Percentiles rank a stretch among this genome's conserved stretches.
These are phyloP conservation scores for Microchirus variegatus DNA, from an alignment of 2,797 vertebrate species.

Conservation along the genomic window DNA sequence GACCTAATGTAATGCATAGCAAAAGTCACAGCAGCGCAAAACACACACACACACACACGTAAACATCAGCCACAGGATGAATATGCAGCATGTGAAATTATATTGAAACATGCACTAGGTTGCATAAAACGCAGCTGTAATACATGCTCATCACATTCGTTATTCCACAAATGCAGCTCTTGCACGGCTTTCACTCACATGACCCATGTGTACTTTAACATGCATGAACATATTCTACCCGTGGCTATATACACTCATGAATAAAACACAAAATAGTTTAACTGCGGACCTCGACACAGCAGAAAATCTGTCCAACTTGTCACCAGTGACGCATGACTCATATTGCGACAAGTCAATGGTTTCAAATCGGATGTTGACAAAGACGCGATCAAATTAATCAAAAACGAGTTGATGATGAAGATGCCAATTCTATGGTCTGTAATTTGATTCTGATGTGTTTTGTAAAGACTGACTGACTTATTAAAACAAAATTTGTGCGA, in stretches of 20 bases:
- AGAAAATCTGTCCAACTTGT: conserved; percentile 5
- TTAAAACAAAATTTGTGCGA: too few relatives aligned
- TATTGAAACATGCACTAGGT: conserved; percentile 15
- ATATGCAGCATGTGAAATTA: conserved; percentile 21
- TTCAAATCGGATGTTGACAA: background rate
- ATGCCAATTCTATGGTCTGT: too few relatives aligned
- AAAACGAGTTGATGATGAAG: too few relatives aligned
- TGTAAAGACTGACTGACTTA: too few relatives aligned
- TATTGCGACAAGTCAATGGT: background rate
- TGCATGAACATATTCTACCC: conserved; percentile 31
- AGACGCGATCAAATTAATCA: background rate
- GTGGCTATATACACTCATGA: conserved; percentile 34
- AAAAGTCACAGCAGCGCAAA: conserved; percentile 47
- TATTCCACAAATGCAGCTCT: conserved; percentile 21
- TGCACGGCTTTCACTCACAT: conserved; percentile 24
- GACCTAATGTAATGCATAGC: conserved; percentile 64
- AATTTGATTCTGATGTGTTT: too few relatives aligned
- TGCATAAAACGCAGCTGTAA: conserved; percentile 23
- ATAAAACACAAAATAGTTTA: conserved; percentile 43
- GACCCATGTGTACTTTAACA: conserved; percentile 42
- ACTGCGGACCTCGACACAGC: conserved; percentile 1
- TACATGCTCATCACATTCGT: conserved; percentile 39
- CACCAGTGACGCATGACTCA: background rate
- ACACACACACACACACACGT: conserved; percentile 40
- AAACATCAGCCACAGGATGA: conserved; percentile 30